Evolutionary conservation across 2,888 invertebrate species (phyloP), one percentile per base, ranked within the genome.

Genomic region (Gryllus longicercus): DNA sequence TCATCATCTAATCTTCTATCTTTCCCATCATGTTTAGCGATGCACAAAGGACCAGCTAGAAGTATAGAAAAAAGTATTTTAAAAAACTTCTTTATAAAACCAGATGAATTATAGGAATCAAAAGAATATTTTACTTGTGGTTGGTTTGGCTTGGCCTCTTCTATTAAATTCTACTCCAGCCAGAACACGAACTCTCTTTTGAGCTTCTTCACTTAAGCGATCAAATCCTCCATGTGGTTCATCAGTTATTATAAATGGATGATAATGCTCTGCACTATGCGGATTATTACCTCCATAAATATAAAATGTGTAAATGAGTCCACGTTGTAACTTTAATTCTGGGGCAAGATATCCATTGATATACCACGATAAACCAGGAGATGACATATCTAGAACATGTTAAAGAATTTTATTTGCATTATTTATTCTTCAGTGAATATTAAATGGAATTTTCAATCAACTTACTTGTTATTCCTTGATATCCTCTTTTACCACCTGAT

Each of bases 261-360:
- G 97, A 88, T 96, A 97, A 86, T 92, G 90, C 83, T 92, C 92
- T 3, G 95, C 90, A 84, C 94, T 93, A 86, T 96, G 95, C 75
- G 96, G 96, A 89, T 96, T 95, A 85, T 95, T 95, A 21, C 97
- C 97, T 76, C 97, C 97, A 82, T 89, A 88, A 78, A 93, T 93
- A 85, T 91, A 91, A 86, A 98, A 96, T 18, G 91, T 93, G 88
- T 98, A 98, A 0, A 92, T 93, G 80, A 95, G 89, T 0, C 96
- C 97, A 79, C 97, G 89, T 82, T 95, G 91, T 84, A 98, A 88
- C 90, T 94, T 96, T 82, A 98, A 88, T 87, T 97, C 96, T 0
- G 97, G 97, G 78, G 93, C 92, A 84, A 97, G 89, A 85, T 92
- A 92, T 0, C 97, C 97, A 87, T 98, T 97, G 82, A 98, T 94